Evolutionary conservation across 2,797 vertebrate genomes (phyloP).

Genomic region (Ctenosaura bakeri): DNA sequence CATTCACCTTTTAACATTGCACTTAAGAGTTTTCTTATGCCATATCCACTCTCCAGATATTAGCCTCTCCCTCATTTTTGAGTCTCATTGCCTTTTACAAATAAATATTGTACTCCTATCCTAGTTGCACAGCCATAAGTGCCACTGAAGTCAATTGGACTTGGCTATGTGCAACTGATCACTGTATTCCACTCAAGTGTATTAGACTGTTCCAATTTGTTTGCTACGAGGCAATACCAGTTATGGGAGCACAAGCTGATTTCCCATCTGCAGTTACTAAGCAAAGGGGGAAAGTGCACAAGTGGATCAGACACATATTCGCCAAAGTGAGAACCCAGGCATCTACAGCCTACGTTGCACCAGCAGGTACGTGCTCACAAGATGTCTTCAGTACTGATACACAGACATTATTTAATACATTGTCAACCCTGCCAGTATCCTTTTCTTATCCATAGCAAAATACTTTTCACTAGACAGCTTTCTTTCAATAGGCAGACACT

Average conservation of each 20-base stretch:
- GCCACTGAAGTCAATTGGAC: fast-evolving
- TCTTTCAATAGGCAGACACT: conserved; percentile 48
- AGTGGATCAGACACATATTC: conserved; percentile 45
- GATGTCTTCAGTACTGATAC: conserved; percentile 25
- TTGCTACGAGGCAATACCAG: fast-evolving
- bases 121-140: fast-evolving
- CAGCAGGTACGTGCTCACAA: conserved; percentile 25
- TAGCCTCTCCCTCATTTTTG: background rate
- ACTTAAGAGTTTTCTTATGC: background rate
- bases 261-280: fast-evolving
- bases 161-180: background rate
- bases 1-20: background rate
- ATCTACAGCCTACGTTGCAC: conserved; percentile 43
- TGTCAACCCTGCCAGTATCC: conserved; percentile 32
- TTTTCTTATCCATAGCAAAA: conserved; percentile 55
- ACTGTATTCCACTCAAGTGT: background rate
- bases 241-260: fast-evolving
- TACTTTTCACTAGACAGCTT: conserved; percentile 45
- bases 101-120: fast-evolving
- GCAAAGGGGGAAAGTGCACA: conserved; percentile 66
- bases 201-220: background rate
- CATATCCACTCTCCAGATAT: background rate
- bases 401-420: conserved; percentile 32
- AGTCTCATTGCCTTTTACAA: fast-evolving
- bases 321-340: conserved; percentile 2